A percentile compares a stretch with the other conserved stretches of the same genome.
phyloP scores from a whole-genome alignment of 2,888 invertebrate genomes.

The Meteorus colon region DNA sequence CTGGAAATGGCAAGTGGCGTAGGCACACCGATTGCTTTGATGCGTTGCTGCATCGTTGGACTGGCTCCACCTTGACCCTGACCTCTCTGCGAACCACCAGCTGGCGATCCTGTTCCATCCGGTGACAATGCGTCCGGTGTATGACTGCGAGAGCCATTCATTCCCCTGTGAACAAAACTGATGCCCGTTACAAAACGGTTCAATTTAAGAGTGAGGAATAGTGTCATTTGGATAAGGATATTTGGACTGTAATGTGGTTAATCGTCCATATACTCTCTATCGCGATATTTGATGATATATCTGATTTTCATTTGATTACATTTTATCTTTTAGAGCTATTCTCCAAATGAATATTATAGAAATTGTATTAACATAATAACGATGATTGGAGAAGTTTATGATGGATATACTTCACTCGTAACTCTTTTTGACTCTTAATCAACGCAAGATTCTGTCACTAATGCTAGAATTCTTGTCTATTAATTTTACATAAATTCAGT shows the following conservation, averaged over 20 bases:
- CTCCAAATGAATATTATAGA: too few relatives aligned
- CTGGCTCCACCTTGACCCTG: conserved; percentile 76
- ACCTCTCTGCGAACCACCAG: conserved; percentile 60
- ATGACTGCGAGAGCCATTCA: conserved; percentile 79
- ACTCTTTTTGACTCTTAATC: too few relatives aligned
- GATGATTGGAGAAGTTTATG: too few relatives aligned
- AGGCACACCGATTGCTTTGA: conserved; percentile 91
- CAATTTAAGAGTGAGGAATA: conserved; percentile 24
- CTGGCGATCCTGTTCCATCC: conserved; percentile 75
- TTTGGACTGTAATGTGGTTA: background rate
- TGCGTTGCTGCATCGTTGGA: conserved; percentile 92
- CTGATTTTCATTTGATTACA: too few relatives aligned
- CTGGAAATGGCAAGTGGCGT: conserved; percentile 91
- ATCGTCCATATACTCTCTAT: too few relatives aligned
- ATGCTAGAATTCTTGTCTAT: too few relatives aligned
- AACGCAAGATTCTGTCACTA: too few relatives aligned
- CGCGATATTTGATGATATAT: too few relatives aligned
- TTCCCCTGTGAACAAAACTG: conserved; percentile 72
- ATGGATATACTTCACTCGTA: too few relatives aligned
- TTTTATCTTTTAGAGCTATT: too few relatives aligned
- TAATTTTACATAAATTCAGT: too few relatives aligned
- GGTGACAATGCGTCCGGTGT: conserved; percentile 78
- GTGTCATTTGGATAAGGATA: background rate
- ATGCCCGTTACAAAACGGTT: conserved; percentile 32
- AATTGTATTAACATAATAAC: too few relatives aligned